Evolutionary conservation across 2,888 invertebrate genomes (phyloP).

Genomic region (Acronicta leporina): DNA sequence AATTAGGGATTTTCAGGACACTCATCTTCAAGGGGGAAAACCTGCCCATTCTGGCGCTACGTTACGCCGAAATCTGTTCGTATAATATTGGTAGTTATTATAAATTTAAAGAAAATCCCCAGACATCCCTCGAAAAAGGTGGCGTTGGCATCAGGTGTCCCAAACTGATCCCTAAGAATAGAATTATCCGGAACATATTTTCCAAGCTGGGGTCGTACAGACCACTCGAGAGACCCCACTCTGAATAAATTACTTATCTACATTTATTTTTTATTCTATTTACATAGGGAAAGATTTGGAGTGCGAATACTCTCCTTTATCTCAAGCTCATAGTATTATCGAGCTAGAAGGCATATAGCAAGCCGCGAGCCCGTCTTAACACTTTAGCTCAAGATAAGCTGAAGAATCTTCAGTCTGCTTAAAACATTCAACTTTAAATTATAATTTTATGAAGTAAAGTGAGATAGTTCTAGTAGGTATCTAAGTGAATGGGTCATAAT

Average conservation of each 20-base stretch:
- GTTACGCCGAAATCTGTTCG: conserved; percentile 37
- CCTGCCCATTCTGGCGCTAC: conserved; percentile 15
- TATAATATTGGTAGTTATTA: conserved; percentile 53
- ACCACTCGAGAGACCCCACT: conserved; percentile 70
- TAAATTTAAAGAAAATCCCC: conserved; percentile 70
- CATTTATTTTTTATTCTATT: conserved; percentile 69
- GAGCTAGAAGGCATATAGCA: conserved; percentile 36
- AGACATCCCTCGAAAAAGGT: conserved; percentile 67
- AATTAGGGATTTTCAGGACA: conserved; percentile 43
- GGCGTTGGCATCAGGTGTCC: conserved; percentile 83
- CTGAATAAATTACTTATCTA: conserved; percentile 83
- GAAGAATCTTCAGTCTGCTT: conserved; percentile 30
- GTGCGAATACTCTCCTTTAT: conserved; percentile 49
- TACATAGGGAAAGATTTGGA: conserved; percentile 63
- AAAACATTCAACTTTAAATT: conserved; percentile 37
- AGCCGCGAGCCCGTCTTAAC: conserved; percentile 18
- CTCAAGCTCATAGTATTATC: conserved; percentile 43
- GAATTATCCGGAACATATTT: conserved; percentile 85
- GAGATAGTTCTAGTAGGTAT: conserved; percentile 24
- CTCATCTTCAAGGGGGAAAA: conserved; percentile 37
- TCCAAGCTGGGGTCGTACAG: conserved; percentile 74
- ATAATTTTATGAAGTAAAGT: conserved; percentile 26
- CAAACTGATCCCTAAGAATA: conserved; percentile 80
- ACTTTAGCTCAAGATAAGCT: conserved; percentile 41
- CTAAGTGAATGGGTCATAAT: conserved; percentile 10